Evolutionary conservation across 2,888 invertebrate species (phyloP), one percentile per base, ranked within the genome.

Genomic region (Drosophila percnosoma): DNA sequence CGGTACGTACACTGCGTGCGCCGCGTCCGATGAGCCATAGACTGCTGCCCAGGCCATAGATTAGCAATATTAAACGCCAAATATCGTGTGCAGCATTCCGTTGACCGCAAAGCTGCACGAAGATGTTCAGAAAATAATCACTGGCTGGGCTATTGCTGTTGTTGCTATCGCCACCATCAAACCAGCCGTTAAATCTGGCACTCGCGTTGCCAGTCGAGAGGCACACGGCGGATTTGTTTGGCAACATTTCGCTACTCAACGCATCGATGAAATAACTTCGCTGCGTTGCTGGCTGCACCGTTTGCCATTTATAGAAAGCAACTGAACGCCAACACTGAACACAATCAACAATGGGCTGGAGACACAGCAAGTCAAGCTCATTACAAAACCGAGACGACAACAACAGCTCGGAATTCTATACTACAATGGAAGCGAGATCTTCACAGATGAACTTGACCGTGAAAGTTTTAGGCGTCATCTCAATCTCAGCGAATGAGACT

Each of bases 361-460:
- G 24, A 48, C 73, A 65, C 42, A 55, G 57, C 70, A 62, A 61
- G 58, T n/a, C 48, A 34, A 45, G 29, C 67, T 61, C 66, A 66
- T 73, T 61, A 66, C 66, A 77, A 77, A 67, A 54, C 63, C 66
- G 60, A 59, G 48, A 31, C 38, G 55, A 64, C 61, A 68, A 61
- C 38, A 57, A 48, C 64, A 68, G 61, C 73, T 74, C 55, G 80
- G 74, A 80, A 80, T 80, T 80, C 80, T 80, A 80, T 79, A 79
- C 59, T 60, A 75, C 86, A 87, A 82, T 83, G 79, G 61, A 64
- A 55, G 61, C 67, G 54, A 53, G 75, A 73, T 70, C 59, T 60
- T 58, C 75, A 54, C 57, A 80, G 80, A 86, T 91, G 91, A 91
- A 91, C 91, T 91, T 91, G 91, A 90, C 91, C 91, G 89, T 91